Base-by-base conservation (phyloP, 2,888 invertebrate species). In the Rhagonycha fulva region DNA sequence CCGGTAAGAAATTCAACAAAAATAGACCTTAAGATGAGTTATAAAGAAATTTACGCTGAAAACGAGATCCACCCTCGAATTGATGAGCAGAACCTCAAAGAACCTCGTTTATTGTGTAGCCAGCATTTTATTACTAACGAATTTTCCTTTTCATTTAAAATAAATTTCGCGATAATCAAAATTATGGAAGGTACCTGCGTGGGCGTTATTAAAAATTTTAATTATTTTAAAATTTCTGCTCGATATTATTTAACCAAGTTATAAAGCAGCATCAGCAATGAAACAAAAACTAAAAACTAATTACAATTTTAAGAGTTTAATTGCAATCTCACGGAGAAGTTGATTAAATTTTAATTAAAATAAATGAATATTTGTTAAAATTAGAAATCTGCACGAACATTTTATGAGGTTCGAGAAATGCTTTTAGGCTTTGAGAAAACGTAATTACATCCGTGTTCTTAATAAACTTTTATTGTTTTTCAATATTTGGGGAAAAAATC, bases 291-390 rank as follows among this genome's bases (percentile, higher is more conserved):
- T 84, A 83, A 83, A 85, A 85, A 83, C 85, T 85, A 85, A 85
- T 85, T 85, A 84, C 82, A 84, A 85, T 85, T 85, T 84, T 85
- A 85, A 86, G 85, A 85, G 84, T 85, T 85, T 85, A 86, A 85
- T 86, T 85, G 85, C 84, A 80, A 84, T 82, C 83, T 83, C 84
- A 81, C 83, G 84, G 81, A 83, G 85, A 83, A 84, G 84, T 86
- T 87, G 87, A 87, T 87, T 87, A 87, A 87, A 87, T 86, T 87
- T 87, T 87, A 87, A 87, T 87, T 85, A 87, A 86, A 87, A 87
- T 85, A 86, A 87, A 87, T 87, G 87, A 86, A 86, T 87, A 87
- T 87, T 87, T 86, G 87, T 87, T 86, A 86, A 86, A 87, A 87
- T 87, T 87, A 86, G 87, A 86, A 86, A 86, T 86, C 84, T 84